These are phyloP conservation scores for Blastobasis lacticolella DNA, from an alignment of 2,888 invertebrate species.

Conservation along the genomic window DNA sequence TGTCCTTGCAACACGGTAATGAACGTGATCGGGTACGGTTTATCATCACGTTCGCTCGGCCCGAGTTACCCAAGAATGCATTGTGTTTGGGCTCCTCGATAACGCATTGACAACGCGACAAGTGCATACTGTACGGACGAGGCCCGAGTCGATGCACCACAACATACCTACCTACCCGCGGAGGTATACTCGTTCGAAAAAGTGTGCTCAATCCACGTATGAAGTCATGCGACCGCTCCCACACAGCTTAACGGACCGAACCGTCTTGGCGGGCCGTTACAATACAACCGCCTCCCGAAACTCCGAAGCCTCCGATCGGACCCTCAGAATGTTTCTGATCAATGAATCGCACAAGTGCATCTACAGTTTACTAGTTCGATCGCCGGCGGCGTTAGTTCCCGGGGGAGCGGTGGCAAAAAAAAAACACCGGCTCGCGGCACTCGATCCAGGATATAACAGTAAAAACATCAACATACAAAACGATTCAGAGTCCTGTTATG, in stretches of 20 bases:
- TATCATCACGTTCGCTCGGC: constrained; percentile 12
- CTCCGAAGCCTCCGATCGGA: constrained; percentile 13
- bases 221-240: constrained; percentile 43
- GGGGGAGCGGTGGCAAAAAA: constrained; percentile 21
- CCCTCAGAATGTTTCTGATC: constrained; percentile 15
- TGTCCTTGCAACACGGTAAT: not conserved
- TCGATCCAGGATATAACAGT: too few relatives aligned
- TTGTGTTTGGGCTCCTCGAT: constrained; percentile 8
- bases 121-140: not conserved
- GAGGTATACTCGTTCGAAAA: too few relatives aligned
- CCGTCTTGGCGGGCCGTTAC: constrained; percentile 32
- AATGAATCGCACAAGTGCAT: constrained; percentile 26
- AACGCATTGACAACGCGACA: constrained; percentile 3
- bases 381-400: constrained; percentile 23
- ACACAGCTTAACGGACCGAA: constrained; percentile 18
- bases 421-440: not conserved
- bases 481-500: too few relatives aligned
- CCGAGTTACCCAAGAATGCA: constrained; percentile 6
- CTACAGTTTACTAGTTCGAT: constrained; percentile 20
- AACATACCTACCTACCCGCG: too few relatives aligned
- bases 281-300: constrained; percentile 21
- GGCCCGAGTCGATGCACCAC: too few relatives aligned
- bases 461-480: too few relatives aligned
- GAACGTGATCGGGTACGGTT: not conserved
- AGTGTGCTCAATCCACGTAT: constrained; percentile 14